Percentiles rank a stretch among this genome's conserved stretches.
Conservation (phyloP, 2,797 vertebrate species). For the Sorex maritimensis region DNA sequence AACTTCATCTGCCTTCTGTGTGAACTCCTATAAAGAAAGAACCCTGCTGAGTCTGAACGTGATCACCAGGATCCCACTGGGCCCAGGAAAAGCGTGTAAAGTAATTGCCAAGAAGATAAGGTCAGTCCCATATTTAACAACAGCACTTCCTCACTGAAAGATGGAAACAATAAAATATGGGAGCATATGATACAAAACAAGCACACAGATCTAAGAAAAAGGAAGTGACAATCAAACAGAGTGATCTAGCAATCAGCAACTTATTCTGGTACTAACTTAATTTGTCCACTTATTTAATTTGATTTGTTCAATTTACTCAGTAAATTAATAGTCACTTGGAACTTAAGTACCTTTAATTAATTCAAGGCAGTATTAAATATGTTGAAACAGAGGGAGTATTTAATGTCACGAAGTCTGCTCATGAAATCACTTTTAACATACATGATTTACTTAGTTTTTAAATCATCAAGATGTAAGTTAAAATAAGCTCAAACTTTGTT, state of each 20-base stretch:
- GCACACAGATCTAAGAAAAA: conserved; percentile 75
- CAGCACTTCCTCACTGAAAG: conserved; percentile 57
- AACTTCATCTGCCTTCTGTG: conserved; percentile 15
- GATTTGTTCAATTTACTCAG: conserved; percentile 81
- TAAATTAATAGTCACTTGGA: conserved; percentile 83
- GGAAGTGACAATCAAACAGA: conserved; percentile 67
- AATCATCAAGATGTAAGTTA: conserved; percentile 67
- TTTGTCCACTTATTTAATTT: conserved; percentile 81
- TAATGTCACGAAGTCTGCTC: conserved; percentile 75
- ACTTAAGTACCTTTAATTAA: conserved; percentile 16
- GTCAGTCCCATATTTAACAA: conserved; percentile 43
- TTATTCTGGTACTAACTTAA: conserved; percentile 80
- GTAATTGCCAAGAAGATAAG: conserved; percentile 69
- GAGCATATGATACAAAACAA: conserved; percentile 62
- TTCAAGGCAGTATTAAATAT: not conserved
- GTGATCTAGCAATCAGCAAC: conserved; percentile 70
- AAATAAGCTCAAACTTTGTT: conserved; percentile 56
- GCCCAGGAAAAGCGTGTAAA: conserved; percentile 32
- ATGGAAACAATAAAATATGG: conserved; percentile 72
- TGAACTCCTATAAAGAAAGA: conserved; percentile 16
- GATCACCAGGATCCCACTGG: conserved; percentile 24
- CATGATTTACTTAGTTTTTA: conserved; percentile 39
- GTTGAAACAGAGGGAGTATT: conserved; percentile 48
- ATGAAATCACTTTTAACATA: conserved; percentile 71
- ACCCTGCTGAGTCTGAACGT: conserved; percentile 23